Evolutionary conservation across 1,140 invertebrate species (phyloP), one percentile per base, ranked within the genome.

Genomic region (Sycophila sp.): DNA sequence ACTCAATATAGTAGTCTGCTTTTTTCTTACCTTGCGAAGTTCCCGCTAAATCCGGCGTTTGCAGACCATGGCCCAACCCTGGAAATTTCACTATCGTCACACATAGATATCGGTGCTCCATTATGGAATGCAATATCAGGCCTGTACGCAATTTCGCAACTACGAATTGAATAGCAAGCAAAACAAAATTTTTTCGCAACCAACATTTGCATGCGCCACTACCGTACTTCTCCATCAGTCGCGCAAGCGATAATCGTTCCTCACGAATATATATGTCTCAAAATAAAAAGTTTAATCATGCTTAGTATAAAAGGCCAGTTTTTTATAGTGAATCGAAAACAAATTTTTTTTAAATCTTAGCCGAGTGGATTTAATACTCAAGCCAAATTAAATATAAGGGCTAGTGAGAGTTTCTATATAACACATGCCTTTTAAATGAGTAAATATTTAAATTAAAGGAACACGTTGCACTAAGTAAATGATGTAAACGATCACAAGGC

Each of bases 1-100:
- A 62, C 19, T 70, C 10, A 24, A 30, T 63, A 40, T 15, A 17
- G 34, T 55, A 32, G 26, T 56, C 1, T 42, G 24, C n/a, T n/a
- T 79, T 75, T 28, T 80, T 91, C 92, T 94, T 92, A 94, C 93
- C 93, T 94, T 94, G 93, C 80, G 93, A 93, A 81, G 92, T 94
- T 79, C 92, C 92, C 75, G 92, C 92, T 80, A 93, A 87, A 82
- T 94, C 92, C 76, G 89, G 87, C 74, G 89, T 89, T 81, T 89
- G 89, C 71, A 91, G 83, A 77, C 89, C 89, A 73, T 90, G 89
- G 78, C 89, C 89, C 83, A 91, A 85, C 81, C 89, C 90, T 91
- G 86, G 78, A 88, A 88, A 85, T 87, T 86, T 87, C 72, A 86
- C 85, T 87, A 79, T 80, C 60, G 81, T 86, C 80, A 86, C 75